A percentile compares a stretch with the other conserved stretches of the same genome.
phyloP scores from a whole-genome alignment of 1,140 invertebrate genomes.

The Hyles vespertilio region DNA sequence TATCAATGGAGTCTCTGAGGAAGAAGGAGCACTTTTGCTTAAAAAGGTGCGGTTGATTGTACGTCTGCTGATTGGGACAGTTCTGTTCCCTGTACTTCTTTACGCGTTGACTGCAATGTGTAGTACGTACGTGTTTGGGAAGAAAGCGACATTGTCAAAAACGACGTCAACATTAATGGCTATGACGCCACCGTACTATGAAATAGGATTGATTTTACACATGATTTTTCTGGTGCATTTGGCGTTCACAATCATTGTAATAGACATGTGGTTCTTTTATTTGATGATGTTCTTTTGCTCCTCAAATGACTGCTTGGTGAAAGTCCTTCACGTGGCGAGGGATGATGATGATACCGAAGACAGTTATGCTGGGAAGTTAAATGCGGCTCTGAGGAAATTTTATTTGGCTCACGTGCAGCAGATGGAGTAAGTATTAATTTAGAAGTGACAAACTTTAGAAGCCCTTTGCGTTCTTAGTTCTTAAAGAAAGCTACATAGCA shows the following conservation, averaged over 20 bases:
- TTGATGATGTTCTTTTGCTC: slow-evolving; percentile 43
- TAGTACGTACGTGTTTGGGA: slow-evolving; percentile 38
- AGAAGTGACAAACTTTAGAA: too few species aligned
- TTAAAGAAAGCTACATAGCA: too few species aligned
- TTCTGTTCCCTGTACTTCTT: slow-evolving; percentile 31
- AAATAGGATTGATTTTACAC: slow-evolving; percentile 47
- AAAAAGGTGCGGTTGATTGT: slow-evolving; percentile 30
- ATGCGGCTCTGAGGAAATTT: slow-evolving; percentile 35
- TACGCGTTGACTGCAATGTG: slow-evolving; percentile 42
- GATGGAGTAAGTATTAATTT: slow-evolving; percentile 35
- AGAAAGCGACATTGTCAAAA: slow-evolving; percentile 36
- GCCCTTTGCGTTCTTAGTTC: too few species aligned
- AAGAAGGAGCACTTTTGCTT: slow-evolving; percentile 23
- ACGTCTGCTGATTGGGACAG: slow-evolving; percentile 24
- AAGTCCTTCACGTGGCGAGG: slow-evolving; percentile 26
- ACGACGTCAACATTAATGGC: slow-evolving; percentile 47
- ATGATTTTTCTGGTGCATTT: slow-evolving; percentile 41
- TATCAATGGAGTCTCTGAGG: slow-evolving; percentile 27
- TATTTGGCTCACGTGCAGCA: slow-evolving; percentile 33
- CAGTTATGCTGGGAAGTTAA: slow-evolving; percentile 31
- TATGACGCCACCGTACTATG: slow-evolving; percentile 45
- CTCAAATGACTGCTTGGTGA: slow-evolving; percentile 34
- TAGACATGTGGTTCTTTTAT: slow-evolving; percentile 57
- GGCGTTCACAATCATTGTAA: slow-evolving; percentile 31
- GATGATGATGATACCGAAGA: slow-evolving; percentile 23